Conservation (phyloP, 2,113 vertebrate genomes). For the Sardina pilchardus region DNA sequence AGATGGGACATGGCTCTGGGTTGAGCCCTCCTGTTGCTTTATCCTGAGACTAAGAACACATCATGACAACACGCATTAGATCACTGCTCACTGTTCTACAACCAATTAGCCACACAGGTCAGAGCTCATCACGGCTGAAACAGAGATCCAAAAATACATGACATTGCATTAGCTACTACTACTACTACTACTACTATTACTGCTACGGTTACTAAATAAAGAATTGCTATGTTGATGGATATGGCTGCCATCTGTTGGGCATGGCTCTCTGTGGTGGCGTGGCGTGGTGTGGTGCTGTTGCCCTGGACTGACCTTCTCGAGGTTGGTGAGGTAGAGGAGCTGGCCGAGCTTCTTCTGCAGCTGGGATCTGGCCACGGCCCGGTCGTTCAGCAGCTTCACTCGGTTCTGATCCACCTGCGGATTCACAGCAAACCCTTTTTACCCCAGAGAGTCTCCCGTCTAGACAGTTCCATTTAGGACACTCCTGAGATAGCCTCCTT, state of each 20-base stretch:
- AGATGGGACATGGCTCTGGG: slow-evolving; percentile 97
- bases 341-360: slow-evolving; percentile 97
- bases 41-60: slow-evolving; percentile 86
- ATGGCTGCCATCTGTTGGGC: not conserved
- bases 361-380: slow-evolving; percentile 91
- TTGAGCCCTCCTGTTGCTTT: slow-evolving; percentile 91
- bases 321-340: slow-evolving; percentile 92
- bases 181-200: no score
- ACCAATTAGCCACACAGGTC: not conserved
- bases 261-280: not conserved
- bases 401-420: slow-evolving; percentile 92
- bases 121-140: not conserved
- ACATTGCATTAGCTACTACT: no score
- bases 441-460: not conserved
- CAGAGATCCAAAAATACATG: not conserved
- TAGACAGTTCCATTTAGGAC: not conserved
- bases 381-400: slow-evolving; percentile 92
- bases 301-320: slow-evolving; percentile 83
- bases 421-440: not conserved
- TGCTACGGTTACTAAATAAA: no score
- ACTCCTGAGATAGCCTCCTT: no score
- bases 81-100: not conserved
- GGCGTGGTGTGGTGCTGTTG: not conserved
- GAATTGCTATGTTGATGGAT: not conserved
- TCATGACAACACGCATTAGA: not conserved